Base-by-base conservation (phyloP, 2,888 invertebrate genomes). In the Auanema sp. region DNA sequence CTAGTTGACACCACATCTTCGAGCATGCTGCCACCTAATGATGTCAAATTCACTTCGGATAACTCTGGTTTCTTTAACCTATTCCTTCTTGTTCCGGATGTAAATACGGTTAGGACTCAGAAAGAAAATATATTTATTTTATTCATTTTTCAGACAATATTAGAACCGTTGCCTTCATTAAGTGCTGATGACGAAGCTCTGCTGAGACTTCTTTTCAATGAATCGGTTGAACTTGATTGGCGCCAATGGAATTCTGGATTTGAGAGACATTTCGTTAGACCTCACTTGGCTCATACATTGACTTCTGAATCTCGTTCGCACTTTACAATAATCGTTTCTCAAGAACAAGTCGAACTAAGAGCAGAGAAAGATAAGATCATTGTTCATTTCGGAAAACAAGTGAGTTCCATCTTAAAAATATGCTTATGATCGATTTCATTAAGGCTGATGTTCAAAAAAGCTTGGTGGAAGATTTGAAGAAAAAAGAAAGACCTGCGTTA, bases 341-440 rank as follows among this genome's bases (percentile, higher is more conserved):
- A 60, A 25, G 67, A 74, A n/a, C 55, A 59, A 16, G 61, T 66
- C 14, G 74, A 74, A 50, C 24, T 74, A 44, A 52, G 74, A 11
- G 69, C 61, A 49, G 74, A 70, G 42, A 74, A 74, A 57, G 60
- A 66, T 6, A 69, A 69, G 51, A 74, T 74, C 33, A 60, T 72
- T 16, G 66, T 72, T 25, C 72, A 72, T 56, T 61, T 65, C 24
- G 65, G 58, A 50, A 52, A 41, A 25, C 14, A 18, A 44, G 62
- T 62, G n/a, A 50, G 57, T n/a, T 1, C 14, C 11, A 2, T 1
- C 21, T 12, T 6, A 14, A 8, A 3, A 33, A 33, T 5, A 5
- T 8, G 3, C 8, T 33, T 8, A 33, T 33, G 3, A 33, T 5
- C 33, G 8, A 5, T 33, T 33, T 33, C 33, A 33, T 33, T 33